These are phyloP conservation scores for Sminthurides aquaticus DNA, from an alignment of 2,888 invertebrate genomes.

Conservation along the genomic window DNA sequence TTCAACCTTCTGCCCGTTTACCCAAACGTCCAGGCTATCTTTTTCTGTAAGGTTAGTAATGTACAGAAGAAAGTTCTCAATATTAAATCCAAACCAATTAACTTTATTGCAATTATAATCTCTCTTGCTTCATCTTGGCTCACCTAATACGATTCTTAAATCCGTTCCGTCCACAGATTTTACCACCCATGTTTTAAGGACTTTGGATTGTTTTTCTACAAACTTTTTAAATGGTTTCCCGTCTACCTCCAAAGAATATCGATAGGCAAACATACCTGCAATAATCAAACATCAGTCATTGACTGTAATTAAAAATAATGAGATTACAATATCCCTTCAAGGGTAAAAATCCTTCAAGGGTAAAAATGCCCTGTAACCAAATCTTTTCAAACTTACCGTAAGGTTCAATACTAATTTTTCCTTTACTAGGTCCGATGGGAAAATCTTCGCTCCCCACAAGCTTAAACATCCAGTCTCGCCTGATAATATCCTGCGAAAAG, in stretches of 20 bases:
- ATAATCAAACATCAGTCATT: neutral
- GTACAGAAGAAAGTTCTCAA: no score
- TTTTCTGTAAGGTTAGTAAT: slow-evolving; percentile 55
- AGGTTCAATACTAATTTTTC: slow-evolving; percentile 55
- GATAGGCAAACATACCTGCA: slow-evolving; percentile 65
- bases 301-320: no score
- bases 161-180: slow-evolving; percentile 51
- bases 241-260: slow-evolving; percentile 72
- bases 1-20: slow-evolving; percentile 63
- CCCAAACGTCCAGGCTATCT: slow-evolving; percentile 66
- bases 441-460: slow-evolving; percentile 78
- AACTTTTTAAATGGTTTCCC: slow-evolving; percentile 74
- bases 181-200: slow-evolving; percentile 67
- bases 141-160: slow-evolving; percentile 67
- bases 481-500: slow-evolving; percentile 59
- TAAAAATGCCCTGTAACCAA: no score
- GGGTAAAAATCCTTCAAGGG: neutral
- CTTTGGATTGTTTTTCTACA: slow-evolving; percentile 67
- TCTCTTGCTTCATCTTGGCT: slow-evolving; percentile 43
- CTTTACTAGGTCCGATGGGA: slow-evolving; percentile 55
- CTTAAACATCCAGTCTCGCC: slow-evolving; percentile 86
- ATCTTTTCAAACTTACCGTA: slow-evolving; percentile 22
- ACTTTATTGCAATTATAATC: neutral
- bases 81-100: neutral
- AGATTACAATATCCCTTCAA: neutral